phyloP scores from a whole-genome alignment of 1,140 invertebrate species.

The Ruditapes philippinarum region DNA sequence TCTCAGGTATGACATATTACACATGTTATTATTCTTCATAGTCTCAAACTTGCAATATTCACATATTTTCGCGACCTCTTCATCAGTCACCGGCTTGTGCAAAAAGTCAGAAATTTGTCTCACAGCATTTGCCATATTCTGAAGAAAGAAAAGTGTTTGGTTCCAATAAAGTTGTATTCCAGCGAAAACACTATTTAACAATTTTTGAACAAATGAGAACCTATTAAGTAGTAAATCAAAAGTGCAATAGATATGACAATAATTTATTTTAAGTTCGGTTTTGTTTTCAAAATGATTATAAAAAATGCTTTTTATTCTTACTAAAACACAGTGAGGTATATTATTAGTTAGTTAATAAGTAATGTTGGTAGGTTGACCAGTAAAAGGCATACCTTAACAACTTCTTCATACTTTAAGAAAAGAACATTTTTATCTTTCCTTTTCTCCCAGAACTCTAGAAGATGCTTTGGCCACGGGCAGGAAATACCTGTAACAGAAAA shows the following conservation, averaged over 20 bases:
- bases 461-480: slow-evolving; percentile 15
- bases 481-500: not conserved
- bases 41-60: not conserved
- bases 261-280: too few relatives aligned
- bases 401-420: not conserved
- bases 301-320: too few relatives aligned
- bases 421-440: not conserved
- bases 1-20: slow-evolving; percentile 31
- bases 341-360: too few relatives aligned
- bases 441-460: not conserved
- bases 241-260: too few relatives aligned
- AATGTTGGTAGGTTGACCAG: too few relatives aligned
- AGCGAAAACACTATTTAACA: too few relatives aligned
- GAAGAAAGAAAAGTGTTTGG: not conserved
- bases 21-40: not conserved
- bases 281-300: too few relatives aligned
- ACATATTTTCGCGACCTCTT: not conserved
- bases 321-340: too few relatives aligned
- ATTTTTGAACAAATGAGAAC: too few relatives aligned
- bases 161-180: too few relatives aligned
- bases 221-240: too few relatives aligned
- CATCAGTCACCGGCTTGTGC: not conserved
- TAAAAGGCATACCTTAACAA: not conserved
- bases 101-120: not conserved
- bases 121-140: not conserved